Evolutionary conservation across 2,113 vertebrate species (phyloP).

Genomic region (Suncus etruscus): DNA sequence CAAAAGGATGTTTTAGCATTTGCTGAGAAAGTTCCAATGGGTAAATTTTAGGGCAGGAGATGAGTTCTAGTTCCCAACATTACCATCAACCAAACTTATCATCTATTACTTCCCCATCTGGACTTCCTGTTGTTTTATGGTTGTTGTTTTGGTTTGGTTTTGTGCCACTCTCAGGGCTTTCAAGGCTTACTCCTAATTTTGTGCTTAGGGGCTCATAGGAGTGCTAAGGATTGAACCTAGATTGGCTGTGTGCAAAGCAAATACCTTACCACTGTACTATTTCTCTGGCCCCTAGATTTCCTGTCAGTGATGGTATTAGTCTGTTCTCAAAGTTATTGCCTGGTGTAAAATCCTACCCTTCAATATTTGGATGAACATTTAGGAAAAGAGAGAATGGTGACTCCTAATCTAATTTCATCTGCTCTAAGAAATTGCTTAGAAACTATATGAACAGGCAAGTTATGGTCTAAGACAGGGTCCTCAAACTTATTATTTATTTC

Average conservation of each 20-base stretch:
- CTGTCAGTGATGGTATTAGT: conserved; percentile 13
- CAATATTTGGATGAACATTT: background rate
- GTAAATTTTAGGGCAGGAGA: background rate
- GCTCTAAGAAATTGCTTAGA: background rate
- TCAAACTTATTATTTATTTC: background rate
- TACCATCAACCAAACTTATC: background rate
- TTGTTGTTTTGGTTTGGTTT: background rate
- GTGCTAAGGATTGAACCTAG: no score
- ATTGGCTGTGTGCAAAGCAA: no score
- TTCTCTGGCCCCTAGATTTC: background rate
- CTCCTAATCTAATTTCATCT: conserved; percentile 10
- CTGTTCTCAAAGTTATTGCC: conserved; percentile 12
- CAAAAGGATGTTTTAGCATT: background rate
- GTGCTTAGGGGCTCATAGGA: no score
- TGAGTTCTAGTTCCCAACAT: background rate
- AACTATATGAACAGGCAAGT: background rate
- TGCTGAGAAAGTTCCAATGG: background rate
- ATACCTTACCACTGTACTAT: no score
- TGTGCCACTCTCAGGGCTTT: conserved; percentile 3
- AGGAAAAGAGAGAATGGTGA: conserved; percentile 2
- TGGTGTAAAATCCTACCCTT: background rate
- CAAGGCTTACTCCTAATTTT: background rate
- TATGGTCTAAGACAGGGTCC: background rate
- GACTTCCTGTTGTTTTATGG: conserved; percentile 4
- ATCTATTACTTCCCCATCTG: conserved; percentile 9